Conservation (phyloP, 2,888 invertebrate species). For the Phoenoteleia sp. region DNA sequence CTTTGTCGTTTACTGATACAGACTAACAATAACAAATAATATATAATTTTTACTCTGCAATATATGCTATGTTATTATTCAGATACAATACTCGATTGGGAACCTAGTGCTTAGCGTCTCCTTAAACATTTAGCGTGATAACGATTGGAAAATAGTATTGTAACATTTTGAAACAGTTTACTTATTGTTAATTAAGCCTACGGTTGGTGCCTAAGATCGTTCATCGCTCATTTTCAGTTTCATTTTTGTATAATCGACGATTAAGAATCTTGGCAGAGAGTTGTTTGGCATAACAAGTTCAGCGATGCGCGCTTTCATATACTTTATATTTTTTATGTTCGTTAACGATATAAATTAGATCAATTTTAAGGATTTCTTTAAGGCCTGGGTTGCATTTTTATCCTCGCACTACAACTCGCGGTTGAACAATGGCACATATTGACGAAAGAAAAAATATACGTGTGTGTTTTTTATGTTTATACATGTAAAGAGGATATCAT, state of each 20-base stretch:
- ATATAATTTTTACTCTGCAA: background rate
- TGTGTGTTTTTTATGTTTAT: no score
- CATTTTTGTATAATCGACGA: conserved; percentile 13
- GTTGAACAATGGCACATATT: conserved; percentile 39
- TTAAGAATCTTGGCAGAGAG: conserved; percentile 17
- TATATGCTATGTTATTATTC: conserved; percentile 14
- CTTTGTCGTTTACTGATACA: conserved; percentile 23
- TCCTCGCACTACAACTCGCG: conserved; percentile 35
- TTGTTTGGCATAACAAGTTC: conserved; percentile 53
- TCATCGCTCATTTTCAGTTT: background rate
- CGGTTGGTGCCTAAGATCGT: conserved; percentile 8
- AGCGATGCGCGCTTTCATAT: conserved; percentile 36
- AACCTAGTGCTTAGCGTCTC: conserved; percentile 44
- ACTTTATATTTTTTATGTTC: conserved; percentile 22
- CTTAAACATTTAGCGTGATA: conserved; percentile 52
- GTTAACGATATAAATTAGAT: conserved; percentile 40
- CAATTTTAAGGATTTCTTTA: conserved; percentile 41
- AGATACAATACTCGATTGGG: conserved; percentile 31
- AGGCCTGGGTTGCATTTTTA: conserved; percentile 55
- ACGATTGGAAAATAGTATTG: conserved; percentile 53
- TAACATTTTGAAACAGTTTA: conserved; percentile 49
- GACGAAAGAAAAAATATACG: background rate
- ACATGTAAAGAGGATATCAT: no score
- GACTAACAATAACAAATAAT: conserved; percentile 39
- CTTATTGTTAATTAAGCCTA: conserved; percentile 47